Evolutionary conservation across 2,888 invertebrate genomes (phyloP).

Genomic region (Nemapogon koenigi): DNA sequence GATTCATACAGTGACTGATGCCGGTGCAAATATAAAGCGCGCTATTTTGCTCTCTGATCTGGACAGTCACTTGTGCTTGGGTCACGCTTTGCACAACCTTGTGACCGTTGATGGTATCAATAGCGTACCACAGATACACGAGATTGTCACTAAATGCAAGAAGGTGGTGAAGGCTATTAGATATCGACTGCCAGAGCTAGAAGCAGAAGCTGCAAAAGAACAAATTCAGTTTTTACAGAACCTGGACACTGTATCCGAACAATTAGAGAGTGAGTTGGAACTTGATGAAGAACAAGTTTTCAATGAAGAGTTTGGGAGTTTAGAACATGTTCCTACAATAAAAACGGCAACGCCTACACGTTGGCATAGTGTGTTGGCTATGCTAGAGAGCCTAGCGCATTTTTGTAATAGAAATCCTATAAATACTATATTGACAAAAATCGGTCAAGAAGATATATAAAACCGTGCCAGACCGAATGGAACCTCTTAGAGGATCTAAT

Average conservation of each 20-base stretch:
- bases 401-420: neutral
- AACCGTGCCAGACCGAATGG: neutral
- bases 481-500: slow-evolving; percentile 6
- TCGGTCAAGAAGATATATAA: neutral
- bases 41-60: slow-evolving; percentile 2
- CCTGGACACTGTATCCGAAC: neutral
- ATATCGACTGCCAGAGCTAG: slow-evolving; percentile 1
- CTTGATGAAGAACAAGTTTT: neutral
- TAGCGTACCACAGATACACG: neutral
- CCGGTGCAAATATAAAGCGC: slow-evolving; percentile 6
- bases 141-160: neutral
- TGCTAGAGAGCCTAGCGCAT: neutral
- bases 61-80: slow-evolving; percentile 4
- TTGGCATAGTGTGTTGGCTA: neutral
- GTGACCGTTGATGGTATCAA: slow-evolving; percentile 9
- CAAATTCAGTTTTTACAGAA: neutral
- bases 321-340: neutral
- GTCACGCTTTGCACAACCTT: slow-evolving; percentile 7
- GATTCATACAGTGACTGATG: slow-evolving; percentile 6
- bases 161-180: neutral
- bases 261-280: neutral
- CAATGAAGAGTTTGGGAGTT: neutral
- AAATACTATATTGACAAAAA: neutral
- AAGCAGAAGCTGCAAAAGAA: neutral
- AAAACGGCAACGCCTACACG: neutral